These are phyloP conservation scores for Ornithoptera alexandrae DNA, from an alignment of 2,888 invertebrate species.

Conservation along the genomic window DNA sequence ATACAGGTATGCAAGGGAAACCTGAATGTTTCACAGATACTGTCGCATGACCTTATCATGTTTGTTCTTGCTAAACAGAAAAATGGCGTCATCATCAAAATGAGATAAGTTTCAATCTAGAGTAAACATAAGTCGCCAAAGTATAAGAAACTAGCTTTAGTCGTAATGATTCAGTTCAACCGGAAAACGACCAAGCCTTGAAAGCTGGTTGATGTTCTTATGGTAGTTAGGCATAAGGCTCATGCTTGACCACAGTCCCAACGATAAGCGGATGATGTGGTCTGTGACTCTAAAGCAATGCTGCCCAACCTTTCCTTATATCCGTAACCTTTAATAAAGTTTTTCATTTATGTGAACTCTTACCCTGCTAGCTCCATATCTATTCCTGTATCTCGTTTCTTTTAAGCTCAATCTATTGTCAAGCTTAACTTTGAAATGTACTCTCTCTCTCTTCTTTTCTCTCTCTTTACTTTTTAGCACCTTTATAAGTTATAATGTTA, in stretches of 20 bases:
- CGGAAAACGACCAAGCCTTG: not conserved
- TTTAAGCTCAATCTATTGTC: too few relatives aligned
- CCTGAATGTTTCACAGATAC: not conserved
- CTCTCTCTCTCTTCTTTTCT: too few relatives aligned
- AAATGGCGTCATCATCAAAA: constrained; percentile 6
- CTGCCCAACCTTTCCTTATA: too few relatives aligned
- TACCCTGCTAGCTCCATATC: too few relatives aligned
- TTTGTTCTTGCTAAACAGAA: not conserved
- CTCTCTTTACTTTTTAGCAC: too few relatives aligned
- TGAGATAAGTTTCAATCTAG: not conserved
- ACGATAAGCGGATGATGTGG: not conserved
- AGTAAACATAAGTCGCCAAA: not conserved
- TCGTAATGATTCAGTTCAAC: not conserved
- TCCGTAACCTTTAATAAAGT: too few relatives aligned
- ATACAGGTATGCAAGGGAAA: constrained; percentile 1
- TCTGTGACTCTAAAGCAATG: too few relatives aligned
- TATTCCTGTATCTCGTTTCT: too few relatives aligned
- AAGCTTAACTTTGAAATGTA: too few relatives aligned
- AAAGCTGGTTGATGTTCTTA: not conserved
- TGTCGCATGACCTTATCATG: constrained; percentile 7
- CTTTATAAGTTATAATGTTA: too few relatives aligned
- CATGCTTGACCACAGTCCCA: not conserved
- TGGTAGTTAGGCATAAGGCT: too few relatives aligned
- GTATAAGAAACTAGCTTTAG: not conserved
- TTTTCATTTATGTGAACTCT: too few relatives aligned